phyloP scores from a whole-genome alignment of 2,888 invertebrate species.

The Cryptops parisi region DNA sequence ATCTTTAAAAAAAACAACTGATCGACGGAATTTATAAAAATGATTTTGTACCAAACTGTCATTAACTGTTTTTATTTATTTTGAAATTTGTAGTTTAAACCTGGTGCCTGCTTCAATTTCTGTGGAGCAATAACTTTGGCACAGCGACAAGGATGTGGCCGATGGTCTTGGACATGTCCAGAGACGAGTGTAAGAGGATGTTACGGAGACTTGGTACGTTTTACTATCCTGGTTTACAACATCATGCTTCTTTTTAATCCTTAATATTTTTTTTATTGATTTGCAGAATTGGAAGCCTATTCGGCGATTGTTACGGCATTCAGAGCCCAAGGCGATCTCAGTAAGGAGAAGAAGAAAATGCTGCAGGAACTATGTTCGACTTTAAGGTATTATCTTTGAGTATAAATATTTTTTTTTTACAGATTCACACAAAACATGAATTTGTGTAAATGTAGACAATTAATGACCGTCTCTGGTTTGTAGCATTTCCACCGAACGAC shows the following conservation, averaged over 20 bases:
- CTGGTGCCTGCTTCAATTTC: too few relatives aligned
- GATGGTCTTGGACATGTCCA: conserved; percentile 61
- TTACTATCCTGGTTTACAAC: too few relatives aligned
- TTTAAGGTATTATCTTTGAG: conserved; percentile 30
- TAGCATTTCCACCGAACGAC: conserved; percentile 78
- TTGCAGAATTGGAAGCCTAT: conserved; percentile 80
- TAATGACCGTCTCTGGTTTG: conserved; percentile 1
- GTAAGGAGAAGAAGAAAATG: conserved; percentile 65
- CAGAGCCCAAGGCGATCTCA: conserved; percentile 79
- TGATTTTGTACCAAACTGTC: too few relatives aligned
- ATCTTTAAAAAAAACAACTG: too few relatives aligned
- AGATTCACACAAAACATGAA: background rate
- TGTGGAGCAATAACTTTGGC: background rate
- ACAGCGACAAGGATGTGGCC: conserved; percentile 39
- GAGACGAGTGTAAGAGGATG: conserved; percentile 75
- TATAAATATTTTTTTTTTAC: background rate
- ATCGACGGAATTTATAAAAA: too few relatives aligned
- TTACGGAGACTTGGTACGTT: conserved; percentile 77
- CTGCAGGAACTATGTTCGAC: conserved; percentile 65
- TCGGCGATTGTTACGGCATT: conserved; percentile 75
- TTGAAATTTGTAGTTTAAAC: too few relatives aligned
- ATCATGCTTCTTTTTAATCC: too few relatives aligned
- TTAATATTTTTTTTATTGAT: conserved; percentile 3
- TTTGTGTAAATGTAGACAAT: background rate
- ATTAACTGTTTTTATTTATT: background rate